Percentiles rank a stretch among this genome's conserved stretches.
Evolutionary conservation across 2,797 vertebrate genomes (phyloP).

Genomic region (Platyrinchus mystaceus): DNA sequence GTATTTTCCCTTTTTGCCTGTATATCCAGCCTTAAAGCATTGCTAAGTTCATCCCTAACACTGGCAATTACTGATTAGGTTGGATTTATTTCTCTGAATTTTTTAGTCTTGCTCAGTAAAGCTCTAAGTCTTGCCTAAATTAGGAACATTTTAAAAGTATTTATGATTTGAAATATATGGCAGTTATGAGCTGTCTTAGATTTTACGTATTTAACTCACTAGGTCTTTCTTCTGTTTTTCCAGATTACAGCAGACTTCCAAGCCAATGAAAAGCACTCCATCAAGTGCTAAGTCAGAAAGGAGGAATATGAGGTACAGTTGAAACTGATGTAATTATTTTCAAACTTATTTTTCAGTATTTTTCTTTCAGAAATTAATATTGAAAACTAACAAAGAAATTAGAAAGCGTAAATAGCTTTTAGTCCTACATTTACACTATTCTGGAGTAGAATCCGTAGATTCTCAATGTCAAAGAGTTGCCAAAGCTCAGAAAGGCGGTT

Average conservation of each 20-base stretch:
- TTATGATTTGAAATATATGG: neutral
- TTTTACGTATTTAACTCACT: neutral
- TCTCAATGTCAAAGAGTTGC: neutral
- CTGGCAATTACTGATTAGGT: neutral
- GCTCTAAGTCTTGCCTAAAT: neutral
- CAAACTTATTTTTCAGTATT: neutral
- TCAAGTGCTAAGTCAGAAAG: neutral
- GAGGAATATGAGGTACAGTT: neutral
- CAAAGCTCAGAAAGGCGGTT: neutral
- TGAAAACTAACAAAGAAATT: neutral
- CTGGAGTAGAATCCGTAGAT: neutral
- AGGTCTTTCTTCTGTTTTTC: neutral
- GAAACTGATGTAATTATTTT: neutral
- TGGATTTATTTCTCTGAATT: neutral
- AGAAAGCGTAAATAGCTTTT: neutral
- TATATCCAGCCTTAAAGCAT: neutral
- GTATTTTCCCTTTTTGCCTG: neutral
- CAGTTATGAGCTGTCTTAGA: neutral
- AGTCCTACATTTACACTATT: neutral
- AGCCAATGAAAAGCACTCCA: neutral
- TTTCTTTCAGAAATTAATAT: neutral
- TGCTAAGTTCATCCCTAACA: neutral
- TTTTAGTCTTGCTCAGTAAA: neutral
- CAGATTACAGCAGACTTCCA: neutral
- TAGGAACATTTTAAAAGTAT: neutral